These are phyloP conservation scores for Ptilodon capucinus DNA, from an alignment of 2,888 invertebrate genomes.

Conservation along the genomic window DNA sequence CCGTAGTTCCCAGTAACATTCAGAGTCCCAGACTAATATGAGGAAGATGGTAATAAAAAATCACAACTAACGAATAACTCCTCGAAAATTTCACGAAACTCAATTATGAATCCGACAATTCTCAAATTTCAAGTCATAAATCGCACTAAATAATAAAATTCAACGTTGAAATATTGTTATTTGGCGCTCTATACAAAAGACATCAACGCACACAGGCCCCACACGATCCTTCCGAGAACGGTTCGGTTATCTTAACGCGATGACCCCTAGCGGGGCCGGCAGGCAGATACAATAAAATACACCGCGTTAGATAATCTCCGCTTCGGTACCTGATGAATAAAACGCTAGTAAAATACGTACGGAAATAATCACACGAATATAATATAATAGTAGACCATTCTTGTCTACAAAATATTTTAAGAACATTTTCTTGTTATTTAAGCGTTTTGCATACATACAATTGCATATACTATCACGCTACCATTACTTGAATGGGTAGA, in stretches of 20 bases:
- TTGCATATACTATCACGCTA: no score
- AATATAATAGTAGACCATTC: no score
- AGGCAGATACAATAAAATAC: conserved; percentile 4
- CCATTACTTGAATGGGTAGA: no score
- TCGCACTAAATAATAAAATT: neutral
- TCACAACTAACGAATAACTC: neutral
- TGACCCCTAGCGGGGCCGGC: conserved; percentile 18
- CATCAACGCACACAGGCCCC: conserved; percentile 42
- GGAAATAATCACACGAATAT: neutral
- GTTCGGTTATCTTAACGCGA: conserved; percentile 4
- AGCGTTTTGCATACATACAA: no score
- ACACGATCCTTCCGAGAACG: conserved; percentile 40
- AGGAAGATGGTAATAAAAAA: neutral
- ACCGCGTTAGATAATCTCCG: conserved; percentile 5
- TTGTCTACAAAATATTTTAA: no score
- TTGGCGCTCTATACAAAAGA: conserved; percentile 44
- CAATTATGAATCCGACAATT: neutral
- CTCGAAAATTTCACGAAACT: neutral
- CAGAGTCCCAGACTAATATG: neutral
- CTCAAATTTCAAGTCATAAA: neutral
- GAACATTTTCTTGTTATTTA: no score
- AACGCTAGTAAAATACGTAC: neutral
- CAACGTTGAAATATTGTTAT: neutral
- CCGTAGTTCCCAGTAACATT: no score
- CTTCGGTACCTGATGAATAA: neutral